Evolutionary conservation across 2,797 vertebrate genomes (phyloP), one percentile per base, ranked within the genome.

Genomic region (Cossypha dichroa): DNA sequence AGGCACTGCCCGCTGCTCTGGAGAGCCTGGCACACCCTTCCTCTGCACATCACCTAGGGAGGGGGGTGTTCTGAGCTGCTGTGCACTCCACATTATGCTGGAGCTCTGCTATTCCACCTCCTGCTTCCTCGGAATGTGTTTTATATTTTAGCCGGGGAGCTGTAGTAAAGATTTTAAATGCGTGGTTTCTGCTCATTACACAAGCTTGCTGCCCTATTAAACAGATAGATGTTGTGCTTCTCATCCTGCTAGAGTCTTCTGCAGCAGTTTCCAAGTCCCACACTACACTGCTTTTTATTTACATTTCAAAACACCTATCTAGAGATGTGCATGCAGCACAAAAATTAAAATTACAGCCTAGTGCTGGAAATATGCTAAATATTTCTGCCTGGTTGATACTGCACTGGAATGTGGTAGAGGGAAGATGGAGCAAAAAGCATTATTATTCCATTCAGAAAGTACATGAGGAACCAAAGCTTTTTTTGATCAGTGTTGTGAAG

Each of bases 241-340:
- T 83, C 59, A 33, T 83, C 17, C 19, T n/a, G 40, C 29, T 21
- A 54, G 52, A 88, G 49, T 16, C 55, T 88, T 91, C 81, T 73
- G 36, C 77, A 79, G 86, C 51, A 17, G 33, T 55, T 76, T 49
- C 46, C 1, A 7, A 43, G 34, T 72, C 72, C 55, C 52, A 88
- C 55, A 56, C 64, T 84, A 69, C 48, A 5, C 23, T 74, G 59
- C 38, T 69, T 93, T 62, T 80, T 90, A 93, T 92, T 91, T 89
- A 76, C 85, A 84, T 82, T 91, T 89, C 87, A 91, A 93, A 96
- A 88, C 83, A 94, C 93, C 87, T 85, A 72, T 77, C 80, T 87
- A 67, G 52, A 5, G 6, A 70, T 43, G 14, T 64, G 38, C 8
- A 4, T 33, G 67, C 45, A n/a, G 56, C 68, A 84, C 70, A 83